Evolutionary conservation across 2,888 invertebrate species (phyloP).

Genomic region (Lathronympha strigana): DNA sequence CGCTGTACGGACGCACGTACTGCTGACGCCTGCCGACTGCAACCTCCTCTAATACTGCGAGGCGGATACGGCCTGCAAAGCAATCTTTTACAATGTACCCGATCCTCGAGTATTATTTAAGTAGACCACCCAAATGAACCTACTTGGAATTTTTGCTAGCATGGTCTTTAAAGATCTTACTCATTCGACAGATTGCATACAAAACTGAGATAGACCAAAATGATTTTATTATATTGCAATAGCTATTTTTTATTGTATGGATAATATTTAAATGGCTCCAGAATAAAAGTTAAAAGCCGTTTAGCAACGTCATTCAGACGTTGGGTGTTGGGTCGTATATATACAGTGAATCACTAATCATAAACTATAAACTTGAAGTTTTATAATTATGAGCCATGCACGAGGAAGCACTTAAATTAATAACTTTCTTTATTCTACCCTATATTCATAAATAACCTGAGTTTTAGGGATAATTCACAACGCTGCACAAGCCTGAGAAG

Average conservation of each 20-base stretch:
- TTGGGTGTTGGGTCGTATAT: neutral
- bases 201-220: too few relatives aligned
- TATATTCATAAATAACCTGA: slow-evolving; percentile 71
- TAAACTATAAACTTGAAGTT: slow-evolving; percentile 6
- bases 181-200: too few relatives aligned
- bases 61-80: slow-evolving; percentile 4
- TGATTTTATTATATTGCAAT: too few relatives aligned
- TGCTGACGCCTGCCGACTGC: slow-evolving; percentile 63
- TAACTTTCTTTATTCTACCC: slow-evolving; percentile 57
- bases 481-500: neutral
- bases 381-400: slow-evolving; percentile 12
- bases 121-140: neutral
- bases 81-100: slow-evolving; percentile 16
- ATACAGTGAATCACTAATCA: neutral
- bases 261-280: too few relatives aligned
- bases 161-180: too few relatives aligned
- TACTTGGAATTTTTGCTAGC: neutral
- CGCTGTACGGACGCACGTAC: slow-evolving; percentile 68
- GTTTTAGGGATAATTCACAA: slow-evolving; percentile 47
- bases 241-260: too few relatives aligned
- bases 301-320: neutral
- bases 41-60: slow-evolving; percentile 43
- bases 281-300: too few relatives aligned
- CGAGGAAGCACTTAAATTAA: slow-evolving; percentile 50
- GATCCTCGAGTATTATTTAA: neutral